Evolutionary conservation across 2,888 invertebrate species (phyloP).

Genomic region (Drosophila paracracens): DNA sequence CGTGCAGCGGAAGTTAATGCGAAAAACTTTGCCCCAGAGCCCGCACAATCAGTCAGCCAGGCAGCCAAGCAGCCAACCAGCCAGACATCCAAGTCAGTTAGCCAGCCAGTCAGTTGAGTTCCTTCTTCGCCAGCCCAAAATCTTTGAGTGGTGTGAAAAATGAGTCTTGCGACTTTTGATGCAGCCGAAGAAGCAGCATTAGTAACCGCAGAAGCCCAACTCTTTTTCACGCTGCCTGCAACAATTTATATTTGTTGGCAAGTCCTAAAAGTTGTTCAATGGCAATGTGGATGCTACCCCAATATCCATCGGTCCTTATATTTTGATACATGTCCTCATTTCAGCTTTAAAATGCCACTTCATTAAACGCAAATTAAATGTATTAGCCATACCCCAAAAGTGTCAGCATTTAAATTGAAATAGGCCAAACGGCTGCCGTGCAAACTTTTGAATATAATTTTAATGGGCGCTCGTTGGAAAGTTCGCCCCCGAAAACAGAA

Average conservation of each 20-base stretch:
- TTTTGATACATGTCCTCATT: neutral
- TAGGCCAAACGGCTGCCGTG: constrained; percentile 55
- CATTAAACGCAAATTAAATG: constrained; percentile 66
- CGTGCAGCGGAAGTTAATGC: constrained; percentile 79
- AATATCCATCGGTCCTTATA: neutral
- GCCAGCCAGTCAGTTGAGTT: neutral
- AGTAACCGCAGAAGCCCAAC: constrained; percentile 65
- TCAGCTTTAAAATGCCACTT: constrained; percentile 55
- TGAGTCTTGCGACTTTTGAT: constrained; percentile 73
- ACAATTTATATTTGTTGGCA: constrained; percentile 73
- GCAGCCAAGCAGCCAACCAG: constrained; percentile 55
- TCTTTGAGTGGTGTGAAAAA: constrained; percentile 68
- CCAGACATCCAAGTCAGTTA: constrained; percentile 8
- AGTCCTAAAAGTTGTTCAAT: constrained; percentile 69
- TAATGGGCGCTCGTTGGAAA: constrained; percentile 62
- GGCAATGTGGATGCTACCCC: constrained; percentile 3
- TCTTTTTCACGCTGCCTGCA: constrained; percentile 75
- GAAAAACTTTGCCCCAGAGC: constrained; percentile 71
- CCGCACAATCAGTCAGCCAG: constrained; percentile 74
- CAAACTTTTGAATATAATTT: constrained; percentile 76
- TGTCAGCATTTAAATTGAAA: constrained; percentile 57
- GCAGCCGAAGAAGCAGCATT: constrained; percentile 43
- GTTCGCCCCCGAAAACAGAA: constrained; percentile 29
- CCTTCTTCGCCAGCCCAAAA: constrained; percentile 4
- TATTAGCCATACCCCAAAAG: constrained; percentile 26